These are phyloP conservation scores for Ophion obscuratus DNA, from an alignment of 2,888 invertebrate species.

Conservation along the genomic window DNA sequence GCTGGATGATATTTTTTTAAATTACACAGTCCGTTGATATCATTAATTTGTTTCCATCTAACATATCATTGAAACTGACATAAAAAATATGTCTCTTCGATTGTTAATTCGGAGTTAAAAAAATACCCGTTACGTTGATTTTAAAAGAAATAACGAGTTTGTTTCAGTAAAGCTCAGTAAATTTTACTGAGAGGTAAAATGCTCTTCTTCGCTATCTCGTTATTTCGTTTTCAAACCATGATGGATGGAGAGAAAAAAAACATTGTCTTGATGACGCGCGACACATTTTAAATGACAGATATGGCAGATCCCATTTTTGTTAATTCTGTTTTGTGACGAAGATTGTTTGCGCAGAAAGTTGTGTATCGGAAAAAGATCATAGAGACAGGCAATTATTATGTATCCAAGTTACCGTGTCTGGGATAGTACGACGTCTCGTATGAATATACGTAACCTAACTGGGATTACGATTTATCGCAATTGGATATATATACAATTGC, in stretches of 20 bases:
- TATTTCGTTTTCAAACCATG: slow-evolving; percentile 30
- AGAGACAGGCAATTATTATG: slow-evolving; percentile 1
- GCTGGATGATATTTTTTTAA: too few species aligned
- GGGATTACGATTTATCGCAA: neutral
- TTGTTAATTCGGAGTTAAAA: neutral
- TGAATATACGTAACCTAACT: slow-evolving; percentile 3
- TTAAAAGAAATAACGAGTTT: neutral
- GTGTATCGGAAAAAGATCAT: neutral
- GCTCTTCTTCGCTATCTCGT: slow-evolving; percentile 3
- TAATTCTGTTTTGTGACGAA: slow-evolving; percentile 3
- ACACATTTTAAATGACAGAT: slow-evolving; percentile 20
- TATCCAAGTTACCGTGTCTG: slow-evolving; percentile 16
- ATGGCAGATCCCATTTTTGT: neutral
- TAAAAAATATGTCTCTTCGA: too few species aligned
- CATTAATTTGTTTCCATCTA: too few species aligned
- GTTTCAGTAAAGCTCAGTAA: too few species aligned
- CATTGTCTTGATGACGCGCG: slow-evolving; percentile 6
- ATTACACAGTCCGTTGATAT: too few species aligned
- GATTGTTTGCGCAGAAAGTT: slow-evolving; percentile 6
- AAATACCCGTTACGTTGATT: neutral
- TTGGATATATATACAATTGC: neutral
- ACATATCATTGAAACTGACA: too few species aligned
- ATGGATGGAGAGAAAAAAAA: slow-evolving; percentile 21
- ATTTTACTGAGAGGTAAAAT: neutral
- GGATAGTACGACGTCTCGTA: slow-evolving; percentile 8